These are phyloP conservation scores for Ophonus ardosiacus DNA, from an alignment of 2,888 invertebrate species.

Conservation along the genomic window DNA sequence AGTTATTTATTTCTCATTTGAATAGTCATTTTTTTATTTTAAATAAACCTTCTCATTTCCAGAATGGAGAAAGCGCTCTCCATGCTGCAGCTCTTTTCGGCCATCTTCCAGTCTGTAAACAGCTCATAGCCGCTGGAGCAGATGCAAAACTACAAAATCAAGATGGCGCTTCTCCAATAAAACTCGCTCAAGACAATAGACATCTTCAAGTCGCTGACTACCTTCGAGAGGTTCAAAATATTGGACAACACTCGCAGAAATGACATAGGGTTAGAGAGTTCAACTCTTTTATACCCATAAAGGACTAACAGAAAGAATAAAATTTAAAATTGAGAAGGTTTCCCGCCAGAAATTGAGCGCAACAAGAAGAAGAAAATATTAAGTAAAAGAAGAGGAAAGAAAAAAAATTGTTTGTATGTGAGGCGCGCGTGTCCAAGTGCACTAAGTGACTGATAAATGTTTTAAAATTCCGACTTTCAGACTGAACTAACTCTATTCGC, in stretches of 20 bases:
- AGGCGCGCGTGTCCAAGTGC: too few relatives aligned
- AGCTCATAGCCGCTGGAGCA: conserved; percentile 84
- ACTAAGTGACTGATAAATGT: too few relatives aligned
- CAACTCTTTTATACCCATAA: conserved; percentile 67
- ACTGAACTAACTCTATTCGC: too few relatives aligned
- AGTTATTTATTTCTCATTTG: too few relatives aligned
- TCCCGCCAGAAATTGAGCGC: not conserved
- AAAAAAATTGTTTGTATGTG: too few relatives aligned
- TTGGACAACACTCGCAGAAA: conserved; percentile 66
- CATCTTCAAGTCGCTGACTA: conserved; percentile 79
- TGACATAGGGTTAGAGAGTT: conserved; percentile 69
- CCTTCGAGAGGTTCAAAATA: conserved; percentile 71
- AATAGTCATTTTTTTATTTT: too few relatives aligned
- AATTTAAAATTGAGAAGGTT: too few relatives aligned
- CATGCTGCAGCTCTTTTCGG: conserved; percentile 96
- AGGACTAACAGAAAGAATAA: conserved; percentile 16
- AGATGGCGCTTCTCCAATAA: conserved; percentile 83
- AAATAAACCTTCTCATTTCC: too few relatives aligned
- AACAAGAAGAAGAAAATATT: not conserved
- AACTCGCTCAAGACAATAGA: conserved; percentile 80
- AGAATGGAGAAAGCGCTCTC: conserved; percentile 95
- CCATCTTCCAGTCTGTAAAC: conserved; percentile 87
- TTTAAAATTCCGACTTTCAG: too few relatives aligned
- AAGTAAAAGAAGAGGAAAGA: too few relatives aligned
- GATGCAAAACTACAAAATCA: conserved; percentile 84